Conservation (phyloP, 2,888 invertebrate genomes). For the Nymphalis c-album region DNA sequence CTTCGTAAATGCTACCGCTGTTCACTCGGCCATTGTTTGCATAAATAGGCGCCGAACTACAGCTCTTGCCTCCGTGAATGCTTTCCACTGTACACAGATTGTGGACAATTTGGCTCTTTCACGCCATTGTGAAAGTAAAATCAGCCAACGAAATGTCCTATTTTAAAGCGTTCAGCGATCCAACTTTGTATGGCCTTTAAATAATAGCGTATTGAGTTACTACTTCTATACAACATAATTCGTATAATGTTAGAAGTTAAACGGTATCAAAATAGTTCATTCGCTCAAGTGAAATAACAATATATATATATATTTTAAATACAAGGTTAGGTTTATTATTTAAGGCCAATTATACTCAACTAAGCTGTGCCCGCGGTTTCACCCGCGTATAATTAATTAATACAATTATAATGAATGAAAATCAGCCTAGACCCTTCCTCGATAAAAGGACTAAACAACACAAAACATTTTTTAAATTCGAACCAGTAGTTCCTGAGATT, state of each 20-base stretch:
- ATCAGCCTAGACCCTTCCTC: too few species aligned
- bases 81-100: slow-evolving; percentile 53
- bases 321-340: too few species aligned
- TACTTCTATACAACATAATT: slow-evolving; percentile 7
- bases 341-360: too few species aligned
- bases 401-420: too few species aligned
- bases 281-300: too few species aligned
- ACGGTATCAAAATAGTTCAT: too few species aligned
- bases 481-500: too few species aligned
- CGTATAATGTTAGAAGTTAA: neutral
- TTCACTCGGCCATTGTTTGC: slow-evolving; percentile 54
- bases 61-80: slow-evolving; percentile 50
- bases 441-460: too few species aligned
- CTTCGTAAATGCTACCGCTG: slow-evolving; percentile 46
- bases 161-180: slow-evolving; percentile 21
- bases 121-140: slow-evolving; percentile 65
- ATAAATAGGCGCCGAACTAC: slow-evolving; percentile 57
- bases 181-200: slow-evolving; percentile 8
- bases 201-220: slow-evolving; percentile 15
- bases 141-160: slow-evolving; percentile 34
- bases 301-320: too few species aligned
- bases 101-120: slow-evolving; percentile 59
- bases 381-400: too few species aligned
- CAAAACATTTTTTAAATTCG: too few species aligned
- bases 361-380: too few species aligned